Base-by-base conservation (phyloP, 2,888 invertebrate species). In the Tipula vernalis region DNA sequence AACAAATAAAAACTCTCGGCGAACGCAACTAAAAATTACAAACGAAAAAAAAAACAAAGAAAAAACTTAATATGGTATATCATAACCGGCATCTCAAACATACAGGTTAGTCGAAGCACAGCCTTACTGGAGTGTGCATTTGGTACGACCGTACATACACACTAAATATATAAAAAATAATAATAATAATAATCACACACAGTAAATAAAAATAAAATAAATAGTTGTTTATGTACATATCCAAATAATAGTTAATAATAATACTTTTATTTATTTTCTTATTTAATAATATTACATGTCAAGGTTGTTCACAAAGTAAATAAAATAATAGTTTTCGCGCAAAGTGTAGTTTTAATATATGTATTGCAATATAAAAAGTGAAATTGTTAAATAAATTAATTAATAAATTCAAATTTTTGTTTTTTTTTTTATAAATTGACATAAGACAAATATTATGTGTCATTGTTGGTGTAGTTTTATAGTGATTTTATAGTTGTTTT, bases 91-190 rank as follows among this genome's bases (percentile, higher is more conserved):
- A 85, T 85, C 85, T 85, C 18, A 42, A 85, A 36, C 44, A 44
- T n/a, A 85, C 85, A 42, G 42, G 90, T 91, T 90, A 91, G 91
- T 91, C 89, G 89, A 89, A 90, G 91, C 91, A 91, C 91, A 91
- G 91, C 91, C 91, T 90, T 90, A 90, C 90, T 89, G 91, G 91
- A 91, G 91, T 91, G 91, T 91, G 91, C 91, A 91, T 91, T 90
- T 85, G 85, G 85, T 85, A 6, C 5, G 10, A 0, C 84, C 39
- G 39, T 84, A 84, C 28, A 28, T 28, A 71, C 8, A 71, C 18
- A 18, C 28, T 71, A 28, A 8, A 71, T 71, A 57, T 15, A 57
- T 15, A 57, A 15, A 39, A 5, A 39, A 6, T 39, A 39, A 39
- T 6, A 39, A 39, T 6, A 39, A 39, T 6, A 57, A 57, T 57